Base-by-base conservation (phyloP, 2,113 vertebrate species). In the Salvelinus fontinalis region DNA sequence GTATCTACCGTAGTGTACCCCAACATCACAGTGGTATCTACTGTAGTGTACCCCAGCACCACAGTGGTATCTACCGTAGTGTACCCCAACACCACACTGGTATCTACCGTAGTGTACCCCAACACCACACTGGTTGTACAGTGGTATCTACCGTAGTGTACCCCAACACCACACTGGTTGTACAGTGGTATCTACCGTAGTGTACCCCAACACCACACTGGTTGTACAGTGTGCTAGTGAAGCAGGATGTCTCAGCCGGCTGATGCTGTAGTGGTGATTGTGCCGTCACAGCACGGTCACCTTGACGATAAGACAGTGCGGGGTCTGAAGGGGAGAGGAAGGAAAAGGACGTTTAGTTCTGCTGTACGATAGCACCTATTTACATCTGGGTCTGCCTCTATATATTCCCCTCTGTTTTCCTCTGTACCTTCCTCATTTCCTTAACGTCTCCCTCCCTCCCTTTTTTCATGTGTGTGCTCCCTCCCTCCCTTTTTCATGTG, bases 281-380 rank as follows among this genome's bases (percentile, higher is more conserved):
- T 90, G 89, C 88, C 88, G 79, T 83, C 79, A 70, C 83, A n/a
- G 80, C 85, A 83, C 82, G 88, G 91, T 92, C 89, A 91, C 88
- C 91, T 90, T 92, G 86, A 90, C 12, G 24, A 59, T 51, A 65
- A 39, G 88, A 83, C 86, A 80, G 75, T 76, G 75, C 77, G 79
- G 82, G 54, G 18, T 57, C 54, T 57, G 54, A 57, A 2, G 49
- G 11, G 11, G 51, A 12, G 51, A 54, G 51, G 14, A 14, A 1
- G 3, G 16, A 11, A 44, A 2, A 2, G 39, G 9, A 44, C 0
- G 8, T 44, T 44, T 11, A 0, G 8, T 11, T 2, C 9, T 44
- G 39, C 39, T 44, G 0, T 2, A 39, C 34, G 0, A 44, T 44
- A 8, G 1, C 8, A 39, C 7, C 1, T 9, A 39, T 39, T 39